Base-by-base conservation (phyloP, 2,113 vertebrate genomes). In the Podarcis muralis region DNA sequence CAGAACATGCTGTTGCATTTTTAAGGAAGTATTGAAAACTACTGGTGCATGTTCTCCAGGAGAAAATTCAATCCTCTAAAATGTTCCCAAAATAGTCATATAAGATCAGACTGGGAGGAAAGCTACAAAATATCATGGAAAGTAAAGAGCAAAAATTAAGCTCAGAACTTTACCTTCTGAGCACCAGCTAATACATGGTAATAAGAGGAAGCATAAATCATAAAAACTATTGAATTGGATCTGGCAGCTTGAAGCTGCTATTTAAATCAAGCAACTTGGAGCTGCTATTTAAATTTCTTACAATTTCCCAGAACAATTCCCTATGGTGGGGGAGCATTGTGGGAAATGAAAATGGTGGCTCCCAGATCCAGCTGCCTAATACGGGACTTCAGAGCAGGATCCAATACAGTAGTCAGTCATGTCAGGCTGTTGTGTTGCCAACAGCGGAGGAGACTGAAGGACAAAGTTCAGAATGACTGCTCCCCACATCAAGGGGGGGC, bases 131-230 rank as follows among this genome's bases (percentile, higher is more conserved):
- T 93, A 87, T 93, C 88, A 93, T 82, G 94, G 94, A 95, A 95
- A 93, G 91, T 88, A 90, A 95, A 94, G 90, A 93, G 87, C 90
- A 93, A 96, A 94, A 69, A 65, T 93, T 81, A 91, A 92, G 86
- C 87, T 89, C 92, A 94, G 93, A 87, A 37, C 88, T 96, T 97
- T 93, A 96, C 96, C 96, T 97, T 97, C 96, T 96, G 95, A 78
- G 92, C 95, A 93, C 95, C 96, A 91, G 96, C 89, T 95, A 97
- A 96, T 88, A 94, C 95, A 95, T 93, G 92, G 94, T 91, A 97
- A 92, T 94, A 96, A 97, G 95, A 95, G 94, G 95, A 97, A 87
- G 96, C 93, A 95, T 94, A 96, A 91, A 95, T 96, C 95, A 97
- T 95, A 92, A 96, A 71, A 90, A 94, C 43, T 93, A 93, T 82